phyloP scores from a whole-genome alignment of 2,797 vertebrate genomes.

The Urosaurus nigricauda region DNA sequence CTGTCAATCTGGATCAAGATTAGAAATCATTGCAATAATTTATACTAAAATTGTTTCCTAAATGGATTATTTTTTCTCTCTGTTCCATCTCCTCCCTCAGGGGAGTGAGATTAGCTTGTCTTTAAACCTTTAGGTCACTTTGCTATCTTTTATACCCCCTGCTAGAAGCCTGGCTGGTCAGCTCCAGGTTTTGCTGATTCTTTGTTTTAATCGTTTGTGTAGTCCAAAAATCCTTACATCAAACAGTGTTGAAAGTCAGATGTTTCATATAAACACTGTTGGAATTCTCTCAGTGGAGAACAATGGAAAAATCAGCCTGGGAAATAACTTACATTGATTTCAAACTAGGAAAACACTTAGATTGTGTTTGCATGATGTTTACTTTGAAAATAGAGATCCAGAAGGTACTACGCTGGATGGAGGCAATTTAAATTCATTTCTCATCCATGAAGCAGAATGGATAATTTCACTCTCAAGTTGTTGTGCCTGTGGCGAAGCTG shows the following conservation, averaged over 20 bases:
- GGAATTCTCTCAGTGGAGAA: neutral
- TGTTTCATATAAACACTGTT: neutral
- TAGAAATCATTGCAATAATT: neutral
- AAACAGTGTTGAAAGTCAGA: neutral
- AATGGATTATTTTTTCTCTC: no score
- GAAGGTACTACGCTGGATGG: neutral
- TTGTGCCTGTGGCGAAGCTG: neutral
- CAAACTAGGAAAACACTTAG: neutral
- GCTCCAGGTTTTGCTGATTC: neutral
- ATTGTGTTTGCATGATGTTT: neutral
- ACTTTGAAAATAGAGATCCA: neutral
- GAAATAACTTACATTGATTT: neutral
- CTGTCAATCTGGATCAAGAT: neutral
- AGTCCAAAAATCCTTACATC: constrained; percentile 25
- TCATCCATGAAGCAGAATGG: neutral
- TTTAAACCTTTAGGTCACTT: neutral
- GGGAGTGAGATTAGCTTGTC: neutral
- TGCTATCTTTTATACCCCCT: neutral
- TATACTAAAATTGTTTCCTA: neutral
- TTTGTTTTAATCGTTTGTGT: neutral
- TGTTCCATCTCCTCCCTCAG: neutral
- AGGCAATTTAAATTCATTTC: neutral
- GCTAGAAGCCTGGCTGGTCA: neutral
- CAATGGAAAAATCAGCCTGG: neutral
- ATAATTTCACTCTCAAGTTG: neutral